Evolutionary conservation across 2,797 vertebrate species (phyloP).

Genomic region (Crocidura indochinensis): DNA sequence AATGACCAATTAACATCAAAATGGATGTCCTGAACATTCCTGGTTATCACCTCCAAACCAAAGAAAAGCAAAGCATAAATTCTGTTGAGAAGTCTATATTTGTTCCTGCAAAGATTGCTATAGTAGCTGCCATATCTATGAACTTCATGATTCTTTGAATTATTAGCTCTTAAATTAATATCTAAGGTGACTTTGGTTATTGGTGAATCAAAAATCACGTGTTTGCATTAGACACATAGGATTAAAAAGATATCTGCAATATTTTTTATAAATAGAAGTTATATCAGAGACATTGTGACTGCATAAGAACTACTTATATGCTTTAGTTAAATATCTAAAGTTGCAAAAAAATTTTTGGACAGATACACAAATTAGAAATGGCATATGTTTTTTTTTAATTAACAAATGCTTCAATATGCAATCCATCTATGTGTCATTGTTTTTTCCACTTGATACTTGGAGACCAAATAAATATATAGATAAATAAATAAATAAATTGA

Average conservation of each 20-base stretch:
- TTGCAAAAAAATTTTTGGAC: constrained; percentile 5
- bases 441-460: background rate
- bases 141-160: background rate
- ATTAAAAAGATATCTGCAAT: background rate
- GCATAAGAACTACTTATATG: background rate
- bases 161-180: background rate
- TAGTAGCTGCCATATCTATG: background rate
- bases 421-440: background rate
- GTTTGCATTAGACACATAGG: background rate
- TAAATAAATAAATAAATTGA: constrained; percentile 17
- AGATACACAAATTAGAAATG: constrained; percentile 4
- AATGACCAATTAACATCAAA: too few species aligned
- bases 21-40: too few species aligned
- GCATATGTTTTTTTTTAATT: background rate
- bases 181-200: background rate
- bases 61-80: background rate
- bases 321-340: constrained; percentile 24
- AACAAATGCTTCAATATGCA: constrained; percentile 11
- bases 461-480: background rate
- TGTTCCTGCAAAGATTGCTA: background rate
- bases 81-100: background rate
- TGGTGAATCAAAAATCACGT: background rate
- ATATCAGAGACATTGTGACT: background rate
- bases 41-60: too few species aligned
- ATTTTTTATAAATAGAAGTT: background rate